These are phyloP conservation scores for Electrophaes corylata DNA, from an alignment of 2,888 invertebrate species.

Conservation along the genomic window DNA sequence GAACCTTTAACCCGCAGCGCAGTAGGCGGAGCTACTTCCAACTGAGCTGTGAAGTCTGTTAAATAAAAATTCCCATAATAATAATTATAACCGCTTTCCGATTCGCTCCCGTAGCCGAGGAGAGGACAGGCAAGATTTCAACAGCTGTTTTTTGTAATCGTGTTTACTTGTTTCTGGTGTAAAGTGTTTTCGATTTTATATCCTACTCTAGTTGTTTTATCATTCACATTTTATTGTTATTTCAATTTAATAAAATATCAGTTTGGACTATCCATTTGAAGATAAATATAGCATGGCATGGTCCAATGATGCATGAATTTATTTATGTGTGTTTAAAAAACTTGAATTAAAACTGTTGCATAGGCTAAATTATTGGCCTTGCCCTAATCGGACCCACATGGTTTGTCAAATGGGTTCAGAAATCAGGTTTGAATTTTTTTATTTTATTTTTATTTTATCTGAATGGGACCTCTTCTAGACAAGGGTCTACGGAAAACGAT, in stretches of 20 bases:
- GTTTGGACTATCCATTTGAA: background rate
- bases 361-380: no score
- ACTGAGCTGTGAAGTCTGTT: no score
- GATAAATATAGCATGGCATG: constrained; percentile 5
- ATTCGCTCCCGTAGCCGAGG: constrained; percentile 21
- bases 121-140: constrained; percentile 21
- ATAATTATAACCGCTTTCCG: constrained; percentile 11
- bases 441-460: no score
- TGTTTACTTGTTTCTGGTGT: background rate
- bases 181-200: constrained; percentile 3
- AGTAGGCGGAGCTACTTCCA: no score
- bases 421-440: no score
- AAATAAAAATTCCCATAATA: no score
- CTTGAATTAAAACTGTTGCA: no score
- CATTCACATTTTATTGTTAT: background rate
- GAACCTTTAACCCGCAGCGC: no score
- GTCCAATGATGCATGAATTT: constrained; percentile 5
- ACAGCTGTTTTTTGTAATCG: constrained; percentile 7
- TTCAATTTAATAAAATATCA: background rate
- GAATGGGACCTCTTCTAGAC: no score
- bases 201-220: background rate
- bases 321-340: background rate
- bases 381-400: background rate
- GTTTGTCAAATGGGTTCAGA: no score
- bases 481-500: no score